phyloP scores from a whole-genome alignment of 2,888 invertebrate species.

The Galerucella nymphaeae region DNA sequence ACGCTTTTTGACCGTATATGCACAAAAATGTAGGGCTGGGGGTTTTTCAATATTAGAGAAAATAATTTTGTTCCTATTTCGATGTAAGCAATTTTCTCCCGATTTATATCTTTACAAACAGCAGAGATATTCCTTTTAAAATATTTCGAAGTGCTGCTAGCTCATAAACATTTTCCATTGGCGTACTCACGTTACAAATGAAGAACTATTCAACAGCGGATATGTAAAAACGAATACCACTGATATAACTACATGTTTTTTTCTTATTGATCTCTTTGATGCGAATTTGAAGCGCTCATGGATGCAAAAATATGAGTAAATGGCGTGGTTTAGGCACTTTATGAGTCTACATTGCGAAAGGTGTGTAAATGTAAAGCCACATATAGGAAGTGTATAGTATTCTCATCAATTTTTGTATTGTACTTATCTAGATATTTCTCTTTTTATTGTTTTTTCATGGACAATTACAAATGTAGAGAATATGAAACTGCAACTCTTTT shows the following conservation, averaged over 20 bases:
- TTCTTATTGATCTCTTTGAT: neutral
- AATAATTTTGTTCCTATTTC: too few species aligned
- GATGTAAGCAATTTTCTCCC: constrained; percentile 16
- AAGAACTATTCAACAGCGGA: neutral
- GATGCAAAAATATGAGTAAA: neutral
- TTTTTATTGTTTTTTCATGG: neutral
- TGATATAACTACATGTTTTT: neutral
- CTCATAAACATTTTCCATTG: neutral
- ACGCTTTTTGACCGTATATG: too few species aligned
- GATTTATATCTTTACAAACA: neutral
- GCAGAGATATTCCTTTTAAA: neutral
- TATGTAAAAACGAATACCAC: neutral
- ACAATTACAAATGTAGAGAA: neutral
- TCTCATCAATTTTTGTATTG: neutral
- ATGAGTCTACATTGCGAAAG: constrained; percentile 2
- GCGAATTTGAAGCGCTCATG: neutral
- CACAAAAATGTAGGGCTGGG: too few species aligned
- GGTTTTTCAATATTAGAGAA: too few species aligned
- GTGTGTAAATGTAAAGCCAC: constrained; percentile 5
- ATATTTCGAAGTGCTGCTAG: neutral
- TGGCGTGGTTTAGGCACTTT: constrained; percentile 1
- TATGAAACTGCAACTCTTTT: neutral
- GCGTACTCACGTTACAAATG: neutral
- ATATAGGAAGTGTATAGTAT: neutral
- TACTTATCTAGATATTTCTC: neutral